Evolutionary conservation across 2,113 vertebrate species (phyloP).

Genomic region (Parus major): DNA sequence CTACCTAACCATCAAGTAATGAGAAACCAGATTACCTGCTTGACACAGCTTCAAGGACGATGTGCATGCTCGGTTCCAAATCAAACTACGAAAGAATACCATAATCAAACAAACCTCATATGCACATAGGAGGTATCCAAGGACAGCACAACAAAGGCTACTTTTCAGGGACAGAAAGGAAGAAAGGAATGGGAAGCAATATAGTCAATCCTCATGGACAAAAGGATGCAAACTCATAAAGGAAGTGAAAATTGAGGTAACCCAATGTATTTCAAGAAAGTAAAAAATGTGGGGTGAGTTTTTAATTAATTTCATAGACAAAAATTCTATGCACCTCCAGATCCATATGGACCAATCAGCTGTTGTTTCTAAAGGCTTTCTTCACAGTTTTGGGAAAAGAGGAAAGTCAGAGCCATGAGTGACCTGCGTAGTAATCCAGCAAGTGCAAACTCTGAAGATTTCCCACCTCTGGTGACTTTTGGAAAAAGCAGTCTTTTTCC

Average conservation of each 20-base stretch:
- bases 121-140: neutral
- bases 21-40: neutral
- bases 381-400: neutral
- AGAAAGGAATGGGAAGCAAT: neutral
- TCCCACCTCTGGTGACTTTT: neutral
- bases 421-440: neutral
- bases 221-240: neutral
- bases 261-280: neutral
- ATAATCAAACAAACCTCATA: slow-evolving; percentile 12
- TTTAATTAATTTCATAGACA: neutral
- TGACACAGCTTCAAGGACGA: neutral
- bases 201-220: neutral
- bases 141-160: neutral
- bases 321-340: neutral
- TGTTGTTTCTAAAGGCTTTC: neutral
- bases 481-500: neutral
- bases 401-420: neutral
- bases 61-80: neutral
- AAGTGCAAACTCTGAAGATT: neutral
- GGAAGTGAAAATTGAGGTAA: neutral
- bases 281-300: accelerated
- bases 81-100: slow-evolving; percentile 30
- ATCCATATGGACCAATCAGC: neutral
- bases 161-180: neutral
- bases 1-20: neutral